Base-by-base conservation (phyloP, 2,888 invertebrate species). In the Dysmachus trigonus region DNA sequence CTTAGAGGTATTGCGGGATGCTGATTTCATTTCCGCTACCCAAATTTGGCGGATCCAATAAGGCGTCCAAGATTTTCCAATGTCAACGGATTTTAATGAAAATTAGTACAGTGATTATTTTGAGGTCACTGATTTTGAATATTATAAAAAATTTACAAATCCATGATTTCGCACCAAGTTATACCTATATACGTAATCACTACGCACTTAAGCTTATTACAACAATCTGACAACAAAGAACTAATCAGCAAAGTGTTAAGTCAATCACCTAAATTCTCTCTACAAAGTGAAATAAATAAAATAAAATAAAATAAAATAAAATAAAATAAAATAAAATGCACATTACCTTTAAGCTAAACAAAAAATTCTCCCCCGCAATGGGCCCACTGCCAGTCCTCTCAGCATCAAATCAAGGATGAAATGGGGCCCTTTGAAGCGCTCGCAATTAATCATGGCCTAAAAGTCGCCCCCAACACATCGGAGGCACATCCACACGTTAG, bases 371-470 rank as follows among this genome's bases (percentile, higher is more conserved):
- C 22, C 22, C 27, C 22, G 7, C 2, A 62, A 22, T 22, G n/a
- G 15, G 47, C 27, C 62, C 62, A 62, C 22, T 27, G 10, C n/a
- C 47, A 47, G n/a, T 47, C 62, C 62, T 62, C 62, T 27, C 62
- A 27, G 27, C 62, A 62, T 62, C 62, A 62, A 62, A 62, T 62
- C 62, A 62, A 62, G 62, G 18, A 62, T 62, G 62, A 62, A 62
- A 62, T 62, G 27, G 62, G 62, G 27, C 62, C 62, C 62, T 74
- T 74, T 62, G 62, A 62, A 62, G 62, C 62, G 62, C 22, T 41
- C 35, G 15, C 51, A 79, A 79, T 79, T 79, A 79, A 79, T 79
- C 79, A 51, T 30, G 51, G 27, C 31, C 51, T 51, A 79, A 79
- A 79, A 51, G 51, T 51, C 79, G 30, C 47, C 51, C 51, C 79